Evolutionary conservation across 2,797 vertebrate genomes (phyloP), one percentile per base, ranked within the genome.

Genomic region (Chelonia mydas): DNA sequence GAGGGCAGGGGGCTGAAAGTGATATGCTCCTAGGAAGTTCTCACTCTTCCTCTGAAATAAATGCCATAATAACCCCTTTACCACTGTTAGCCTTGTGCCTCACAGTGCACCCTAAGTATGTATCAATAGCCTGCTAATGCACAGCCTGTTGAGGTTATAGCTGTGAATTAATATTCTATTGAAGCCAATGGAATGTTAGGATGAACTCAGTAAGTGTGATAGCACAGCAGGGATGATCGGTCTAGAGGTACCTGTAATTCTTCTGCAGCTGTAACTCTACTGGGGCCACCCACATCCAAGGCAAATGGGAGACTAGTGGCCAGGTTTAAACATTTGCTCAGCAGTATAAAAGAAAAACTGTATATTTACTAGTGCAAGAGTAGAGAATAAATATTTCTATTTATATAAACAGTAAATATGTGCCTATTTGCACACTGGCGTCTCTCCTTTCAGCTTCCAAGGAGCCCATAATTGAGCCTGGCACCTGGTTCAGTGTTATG

Each of bases 11-110:
- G 89, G 83, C 87, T 95, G 41, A 81, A 93, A 57, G 33, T 97
- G 94, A 96, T 95, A 95, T 59, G 87, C n/a, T 37, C 0, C 0
- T 81, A 93, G 90, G 88, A 81, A 95, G 91, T 96, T 96, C 96
- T 96, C 96, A 95, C 96, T 61, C 92, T 84, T 93, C 59, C 92
- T 68, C 95, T 97, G 95, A 96, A 97, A 96, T 95, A 96, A 92
- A 87, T 90, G 78, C 21, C 1, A 0, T 90, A 90, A 96, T 89
- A 93, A 95, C 86, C 27, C 79, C 45, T 16, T 27, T 28, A 16
- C 27, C 45, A 45, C 45, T 77, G 41, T 77, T 5, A 12, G 13
- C 13, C 45, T 49, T 89, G 47, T 83, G 78, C 84, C 53, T 95
- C 13, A 0, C 82, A 95, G 81, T 65, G 25, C 72, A 89, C 84